phyloP scores from a whole-genome alignment of 1,140 invertebrate species.

The Bilobella aurantiaca region DNA sequence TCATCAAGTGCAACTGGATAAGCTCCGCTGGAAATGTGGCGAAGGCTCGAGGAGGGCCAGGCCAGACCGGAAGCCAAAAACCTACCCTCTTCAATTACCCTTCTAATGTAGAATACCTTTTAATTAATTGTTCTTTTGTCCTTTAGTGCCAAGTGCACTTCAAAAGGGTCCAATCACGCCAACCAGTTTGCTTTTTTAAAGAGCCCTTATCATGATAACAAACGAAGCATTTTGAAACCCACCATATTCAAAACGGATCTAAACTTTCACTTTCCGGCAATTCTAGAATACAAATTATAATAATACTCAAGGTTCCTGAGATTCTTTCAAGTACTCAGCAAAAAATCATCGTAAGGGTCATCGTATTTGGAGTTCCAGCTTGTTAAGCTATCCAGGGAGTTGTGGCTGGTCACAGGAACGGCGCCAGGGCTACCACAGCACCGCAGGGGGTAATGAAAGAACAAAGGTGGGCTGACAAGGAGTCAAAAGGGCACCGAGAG shows the following conservation, averaged over 20 bases:
- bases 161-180: not conserved
- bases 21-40: not conserved
- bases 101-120: not conserved
- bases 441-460: not conserved
- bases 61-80: too few species aligned
- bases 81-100: not conserved
- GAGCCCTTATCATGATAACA: too few species aligned
- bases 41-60: not conserved
- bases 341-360: not conserved
- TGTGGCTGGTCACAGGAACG: not conserved
- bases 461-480: not conserved
- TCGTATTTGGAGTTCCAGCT: not conserved
- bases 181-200: not conserved
- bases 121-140: not conserved
- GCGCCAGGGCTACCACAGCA: too few species aligned
- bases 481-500: slow-evolving; percentile 1
- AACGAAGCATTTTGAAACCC: too few species aligned
- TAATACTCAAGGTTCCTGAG: not conserved
- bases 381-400: not conserved
- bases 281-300: not conserved
- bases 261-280: not conserved
- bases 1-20: not conserved
- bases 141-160: not conserved
- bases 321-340: not conserved
- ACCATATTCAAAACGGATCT: too few species aligned